phyloP scores from a whole-genome alignment of 2,888 invertebrate species.

The Gymnoscelis rufifasciata region DNA sequence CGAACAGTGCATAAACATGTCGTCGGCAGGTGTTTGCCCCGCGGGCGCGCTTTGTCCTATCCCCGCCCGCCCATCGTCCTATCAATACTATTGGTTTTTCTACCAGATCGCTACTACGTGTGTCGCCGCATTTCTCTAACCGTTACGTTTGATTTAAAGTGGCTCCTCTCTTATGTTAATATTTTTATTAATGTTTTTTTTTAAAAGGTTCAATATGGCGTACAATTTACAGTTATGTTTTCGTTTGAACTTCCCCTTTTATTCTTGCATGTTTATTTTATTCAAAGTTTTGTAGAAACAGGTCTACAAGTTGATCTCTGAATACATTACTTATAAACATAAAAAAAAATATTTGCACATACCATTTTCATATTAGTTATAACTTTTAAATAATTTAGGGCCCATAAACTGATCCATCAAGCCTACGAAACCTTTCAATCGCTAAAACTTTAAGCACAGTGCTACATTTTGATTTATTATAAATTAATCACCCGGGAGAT shows the following conservation, averaged over 20 bases:
- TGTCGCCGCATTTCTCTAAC: slow-evolving; percentile 18
- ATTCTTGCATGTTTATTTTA: background rate
- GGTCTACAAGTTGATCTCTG: no score
- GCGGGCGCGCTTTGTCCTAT: slow-evolving; percentile 52
- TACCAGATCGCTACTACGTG: slow-evolving; percentile 14
- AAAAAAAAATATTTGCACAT: no score
- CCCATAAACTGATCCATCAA: slow-evolving; percentile 9
- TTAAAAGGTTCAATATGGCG: background rate
- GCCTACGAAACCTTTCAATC: slow-evolving; percentile 5
- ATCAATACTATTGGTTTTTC: slow-evolving; percentile 22
- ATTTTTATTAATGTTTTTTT: slow-evolving; percentile 6
- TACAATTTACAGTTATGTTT: background rate
- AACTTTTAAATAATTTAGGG: no score
- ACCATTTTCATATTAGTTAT: no score
- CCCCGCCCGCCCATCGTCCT: slow-evolving; percentile 24
- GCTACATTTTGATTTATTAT: slow-evolving; percentile 21
- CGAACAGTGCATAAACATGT: slow-evolving; percentile 67
- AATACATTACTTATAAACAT: no score
- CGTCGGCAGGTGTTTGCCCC: slow-evolving; percentile 48
- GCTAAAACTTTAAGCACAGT: slow-evolving; percentile 14
- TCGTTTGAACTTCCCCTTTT: background rate
- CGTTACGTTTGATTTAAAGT: slow-evolving; percentile 16
- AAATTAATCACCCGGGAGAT: slow-evolving; percentile 25
- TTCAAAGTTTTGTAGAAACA: background rate
- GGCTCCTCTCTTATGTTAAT: slow-evolving; percentile 15